These are phyloP conservation scores for Syrmaticus mikado DNA, from an alignment of 2,113 vertebrate species.

Conservation along the genomic window DNA sequence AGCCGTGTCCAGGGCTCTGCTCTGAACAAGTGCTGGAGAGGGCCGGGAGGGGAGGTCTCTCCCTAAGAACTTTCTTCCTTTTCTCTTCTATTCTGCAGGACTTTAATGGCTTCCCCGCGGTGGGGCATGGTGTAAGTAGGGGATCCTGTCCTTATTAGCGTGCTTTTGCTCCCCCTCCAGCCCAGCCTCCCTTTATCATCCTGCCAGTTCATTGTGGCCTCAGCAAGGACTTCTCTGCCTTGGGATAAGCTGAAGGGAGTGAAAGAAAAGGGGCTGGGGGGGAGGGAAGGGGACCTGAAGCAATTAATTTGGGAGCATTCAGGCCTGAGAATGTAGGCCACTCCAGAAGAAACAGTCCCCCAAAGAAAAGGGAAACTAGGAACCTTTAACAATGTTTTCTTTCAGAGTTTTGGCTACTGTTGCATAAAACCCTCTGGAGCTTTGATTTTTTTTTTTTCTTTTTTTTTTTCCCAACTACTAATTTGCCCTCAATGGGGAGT, in stretches of 20 bases:
- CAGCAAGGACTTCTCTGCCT: slow-evolving; percentile 20
- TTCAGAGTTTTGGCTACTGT: slow-evolving; percentile 68
- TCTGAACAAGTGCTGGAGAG: slow-evolving; percentile 76
- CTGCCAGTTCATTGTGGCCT: slow-evolving; percentile 77
- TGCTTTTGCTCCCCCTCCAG: slow-evolving; percentile 60
- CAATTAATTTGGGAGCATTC: slow-evolving; percentile 85
- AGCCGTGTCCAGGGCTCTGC: slow-evolving; percentile 82
- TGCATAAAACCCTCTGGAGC: slow-evolving; percentile 47
- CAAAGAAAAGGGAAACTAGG: slow-evolving; percentile 49
- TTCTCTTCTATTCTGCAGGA: slow-evolving; percentile 73
- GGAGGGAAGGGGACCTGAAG: slow-evolving; percentile 72
- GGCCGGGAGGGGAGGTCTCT: slow-evolving; percentile 59
- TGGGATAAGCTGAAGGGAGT: slow-evolving; percentile 38
- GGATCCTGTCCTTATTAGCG: slow-evolving; percentile 87
- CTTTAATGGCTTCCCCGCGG: slow-evolving; percentile 80
- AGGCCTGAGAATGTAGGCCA: slow-evolving; percentile 62
- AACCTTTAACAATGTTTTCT: slow-evolving; percentile 73
- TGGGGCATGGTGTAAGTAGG: slow-evolving; percentile 77
- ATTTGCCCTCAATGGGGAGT: background rate
- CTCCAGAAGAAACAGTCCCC: slow-evolving; percentile 52
- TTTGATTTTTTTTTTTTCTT: slow-evolving; percentile 59
- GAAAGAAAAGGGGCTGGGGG: slow-evolving; percentile 15
- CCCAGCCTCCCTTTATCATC: slow-evolving; percentile 77
- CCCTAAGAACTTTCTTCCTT: slow-evolving; percentile 69
- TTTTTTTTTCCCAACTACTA: slow-evolving; percentile 33